Evolutionary conservation across 2,113 vertebrate species (phyloP).

Genomic region (Edolisoma coerulescens): DNA sequence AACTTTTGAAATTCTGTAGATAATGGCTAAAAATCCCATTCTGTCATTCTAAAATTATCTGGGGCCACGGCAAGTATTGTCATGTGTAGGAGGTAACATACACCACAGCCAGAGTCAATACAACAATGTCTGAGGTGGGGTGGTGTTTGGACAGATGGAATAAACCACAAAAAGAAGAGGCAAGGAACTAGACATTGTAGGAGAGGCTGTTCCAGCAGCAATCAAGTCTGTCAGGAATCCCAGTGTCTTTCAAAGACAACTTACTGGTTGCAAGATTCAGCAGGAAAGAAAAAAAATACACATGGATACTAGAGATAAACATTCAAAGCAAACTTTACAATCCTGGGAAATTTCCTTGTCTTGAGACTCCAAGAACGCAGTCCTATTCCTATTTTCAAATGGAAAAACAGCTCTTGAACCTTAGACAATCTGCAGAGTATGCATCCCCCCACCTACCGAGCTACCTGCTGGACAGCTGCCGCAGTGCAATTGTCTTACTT

Average conservation of each 20-base stretch:
- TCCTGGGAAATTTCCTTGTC: background rate
- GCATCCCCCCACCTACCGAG: rapidly evolving
- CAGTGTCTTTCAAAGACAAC: background rate
- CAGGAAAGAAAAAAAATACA: background rate
- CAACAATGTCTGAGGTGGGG: background rate
- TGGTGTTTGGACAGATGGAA: background rate
- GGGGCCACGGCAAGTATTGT: background rate
- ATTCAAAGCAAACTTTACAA: background rate
- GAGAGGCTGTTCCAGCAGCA: background rate
- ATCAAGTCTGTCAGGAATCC: background rate
- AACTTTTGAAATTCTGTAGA: background rate
- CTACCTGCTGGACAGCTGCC: background rate
- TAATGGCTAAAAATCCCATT: background rate
- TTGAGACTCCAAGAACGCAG: background rate
- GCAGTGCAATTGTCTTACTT: background rate
- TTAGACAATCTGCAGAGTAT: background rate
- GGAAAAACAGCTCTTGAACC: background rate
- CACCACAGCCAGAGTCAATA: background rate
- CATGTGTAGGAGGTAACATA: background rate
- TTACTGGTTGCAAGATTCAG: background rate
- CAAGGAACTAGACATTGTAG: background rate
- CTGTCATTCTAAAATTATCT: background rate
- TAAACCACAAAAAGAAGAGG: background rate
- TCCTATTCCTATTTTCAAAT: background rate
- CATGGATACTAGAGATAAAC: background rate